phyloP scores from a whole-genome alignment of 2,113 vertebrate genomes.

The human region GRCh38 chr4:30039501-30040000 shows the following conservation, averaged over 20 bases:
- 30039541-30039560: neutral
- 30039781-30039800: conserved; percentile 54
- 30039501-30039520: neutral
- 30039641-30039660: neutral
- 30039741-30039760: conserved; percentile 48
- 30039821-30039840: conserved; percentile 22
- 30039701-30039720: neutral
- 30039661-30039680: neutral
- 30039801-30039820: conserved; percentile 67
- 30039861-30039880: conserved; percentile 41
- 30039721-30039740: conserved; percentile 26
- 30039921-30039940: conserved; percentile 54
- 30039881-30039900: conserved; percentile 53
- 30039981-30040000: conserved; percentile 12
- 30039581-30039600: neutral
- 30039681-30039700: neutral
- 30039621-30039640: neutral
- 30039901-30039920: conserved; percentile 52
- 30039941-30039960: conserved; percentile 63
- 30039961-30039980: neutral
- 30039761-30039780: conserved; percentile 54
- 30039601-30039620: neutral
- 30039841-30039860: conserved; percentile 56
- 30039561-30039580: neutral
- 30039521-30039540: neutral